Evolutionary conservation across 2,113 vertebrate genomes (phyloP), one percentile per base, ranked within the genome.

Genomic region (Malurus melanocephalus): DNA sequence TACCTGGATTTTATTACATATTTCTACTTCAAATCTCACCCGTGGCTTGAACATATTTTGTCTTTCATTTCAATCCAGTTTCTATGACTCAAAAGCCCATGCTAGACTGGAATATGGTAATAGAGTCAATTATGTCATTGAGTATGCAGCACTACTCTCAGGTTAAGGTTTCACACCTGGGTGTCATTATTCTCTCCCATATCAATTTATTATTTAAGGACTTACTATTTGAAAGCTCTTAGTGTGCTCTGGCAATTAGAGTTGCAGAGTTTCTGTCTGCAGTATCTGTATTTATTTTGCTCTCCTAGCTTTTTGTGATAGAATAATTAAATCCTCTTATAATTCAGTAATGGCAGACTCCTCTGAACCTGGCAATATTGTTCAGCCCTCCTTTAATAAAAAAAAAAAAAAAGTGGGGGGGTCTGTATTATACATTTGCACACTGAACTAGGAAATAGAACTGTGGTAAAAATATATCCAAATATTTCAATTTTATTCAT

Each of bases 161-260:
- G 77, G 94, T 96, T 96, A 96, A 96, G 88, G 85, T 95, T 97
- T 97, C 93, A 95, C 96, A 98, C 97, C 96, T 97, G 97, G 96
- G 66, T 96, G 92, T 97, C 96, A 97, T 97, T 98, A 97, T 96
- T 97, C 87, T 96, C 90, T 95, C 90, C 71, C 78, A 80, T 96
- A 96, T 96, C 93, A 97, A 95, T 97, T 97, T 97, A 96, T 97
- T 97, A 95, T 96, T 98, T 97, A 97, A 97, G 91, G 93, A 90
- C 93, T 96, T 96, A 96, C 95, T 96, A 96, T 97, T 95, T 97
- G 93, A 98, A 97, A 97, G 95, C 90, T 94, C 87, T 96, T 96
- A 95, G 51, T 94, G 75, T 45, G 56, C 56, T 88, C 92, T 91
- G 85, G 82, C 94, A 97, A 97, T 97, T 97, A 97, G 78, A 89